Evolutionary conservation across 1,140 invertebrate species (phyloP), one percentile per base, ranked within the genome.

Genomic region (Argopecten irradians): DNA sequence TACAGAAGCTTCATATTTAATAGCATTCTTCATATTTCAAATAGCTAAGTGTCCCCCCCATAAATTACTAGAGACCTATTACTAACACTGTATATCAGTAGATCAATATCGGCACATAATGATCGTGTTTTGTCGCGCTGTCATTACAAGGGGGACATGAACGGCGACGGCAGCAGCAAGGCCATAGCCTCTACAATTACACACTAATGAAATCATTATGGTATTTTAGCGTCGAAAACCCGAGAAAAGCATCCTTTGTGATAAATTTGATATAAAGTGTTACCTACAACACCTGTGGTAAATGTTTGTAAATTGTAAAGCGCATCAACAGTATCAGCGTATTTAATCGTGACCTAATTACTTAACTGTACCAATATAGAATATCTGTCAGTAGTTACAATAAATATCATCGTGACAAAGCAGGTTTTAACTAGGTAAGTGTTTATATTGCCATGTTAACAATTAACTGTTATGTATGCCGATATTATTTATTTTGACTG

Each of bases 41-140:
- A 71, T 71, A 71, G 22, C 22, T 71, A n/a, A 71, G 55, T 71
- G 55, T 71, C 55, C 55, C n/a, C n/a, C n/a, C 14, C 55, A 71
- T 71, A 71, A 71, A 71, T 71, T 71, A 71, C n/a, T 71, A 11
- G 55, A n/a, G 55, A 71, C 55, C 55, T 71, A n/a, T 71, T n/a
- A 71, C n/a, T 71, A n/a, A 71, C 55, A 71, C 22, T n/a, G 22
- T 28, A 71, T 71, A 28, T n/a, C 16, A 28, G 16, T 3, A 71
- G 55, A 71, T 71, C 55, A 71, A n/a, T 71, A 71, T 71, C 55
- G 16, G 5, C 55, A 71, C 55, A n/a, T 71, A 71, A 71, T 71
- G 55, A 71, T 71, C 55, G 28, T 28, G 55, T 71, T 71, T 71
- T 71, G 55, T 71, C 55, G 55, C 55, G 22, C 55, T 71, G 55